Base-by-base conservation (phyloP, 2,888 invertebrate genomes). In the Sussaba pulchella region DNA sequence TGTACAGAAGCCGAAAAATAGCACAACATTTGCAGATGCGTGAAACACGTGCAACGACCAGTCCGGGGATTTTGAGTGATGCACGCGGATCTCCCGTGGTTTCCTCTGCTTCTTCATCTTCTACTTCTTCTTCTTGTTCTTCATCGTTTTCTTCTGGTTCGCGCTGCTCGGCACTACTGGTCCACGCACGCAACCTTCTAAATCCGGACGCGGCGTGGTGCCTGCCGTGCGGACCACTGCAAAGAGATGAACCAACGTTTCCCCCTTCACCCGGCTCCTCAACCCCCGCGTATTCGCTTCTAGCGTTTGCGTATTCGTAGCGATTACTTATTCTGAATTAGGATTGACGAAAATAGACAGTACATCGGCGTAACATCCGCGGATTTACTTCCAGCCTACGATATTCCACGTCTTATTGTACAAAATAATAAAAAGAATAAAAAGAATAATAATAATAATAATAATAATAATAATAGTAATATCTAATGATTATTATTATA, bases 271-370 rank as follows among this genome's bases (percentile, higher is more conserved):
- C 21, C 31, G 12, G 10, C 61, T 24, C 26, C 36, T n/a, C 47
- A 61, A 47, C 50, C 50, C 31, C 67, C 50, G 26, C 61, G 67
- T 66, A 47, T 57, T 59, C 31, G 52, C 63, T 31, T 31, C 52
- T 78, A 26, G 41, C 45, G 73, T 78, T 73, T 73, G 61, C 78
- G 61, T 63, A 63, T 69, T 73, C 73, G 54, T n/a, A 72, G 72
- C 78, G 69, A 78, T 78, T 78, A 69, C 69, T 78, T 69, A 78
- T 63, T 69, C 73, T 54, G 69, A 73, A 73, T 78, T 78, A 54
- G 52, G 72, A 72, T 63, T 72, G 43, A 54, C 78, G 61, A 69
- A 69, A 73, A 78, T 78, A 73, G 69, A 61, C 50, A 31, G 31
- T 12, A 26, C 14, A 52, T 71, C 57, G 21, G 21, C 26, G 19